These are phyloP conservation scores for Catharus minimus DNA, from an alignment of 2,113 vertebrate genomes.

Conservation along the genomic window DNA sequence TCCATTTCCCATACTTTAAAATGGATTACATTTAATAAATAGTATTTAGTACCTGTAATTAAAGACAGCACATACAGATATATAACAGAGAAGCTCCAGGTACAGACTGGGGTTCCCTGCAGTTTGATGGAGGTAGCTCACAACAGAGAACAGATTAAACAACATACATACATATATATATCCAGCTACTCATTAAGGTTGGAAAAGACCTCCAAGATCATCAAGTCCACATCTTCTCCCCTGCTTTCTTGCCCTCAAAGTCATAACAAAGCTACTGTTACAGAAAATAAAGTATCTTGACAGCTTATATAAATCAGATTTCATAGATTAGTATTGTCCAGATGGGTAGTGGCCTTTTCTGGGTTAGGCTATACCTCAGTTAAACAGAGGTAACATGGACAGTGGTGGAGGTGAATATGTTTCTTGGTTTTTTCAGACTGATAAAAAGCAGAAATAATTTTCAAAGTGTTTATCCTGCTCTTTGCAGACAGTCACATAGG, in stretches of 20 bases:
- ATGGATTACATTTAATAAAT: not conserved
- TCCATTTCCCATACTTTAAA: not conserved
- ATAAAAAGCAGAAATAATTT: not conserved
- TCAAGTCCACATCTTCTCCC: slow-evolving; percentile 65
- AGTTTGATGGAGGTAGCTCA: slow-evolving; percentile 59
- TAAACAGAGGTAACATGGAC: not conserved
- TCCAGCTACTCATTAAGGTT: slow-evolving; percentile 74
- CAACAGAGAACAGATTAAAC: slow-evolving; percentile 87
- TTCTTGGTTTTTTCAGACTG: not conserved
- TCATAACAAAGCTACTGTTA: slow-evolving; percentile 80
- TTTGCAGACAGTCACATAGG: not conserved
- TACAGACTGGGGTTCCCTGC: not conserved
- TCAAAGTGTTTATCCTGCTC: not conserved
- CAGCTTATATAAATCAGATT: slow-evolving; percentile 81
- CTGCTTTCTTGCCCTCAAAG: slow-evolving; percentile 74
- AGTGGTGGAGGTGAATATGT: not conserved
- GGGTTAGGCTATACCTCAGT: slow-evolving; percentile 44
- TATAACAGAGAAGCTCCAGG: not conserved
- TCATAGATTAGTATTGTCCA: slow-evolving; percentile 72
- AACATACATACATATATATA: slow-evolving; percentile 64
- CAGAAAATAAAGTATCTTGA: slow-evolving; percentile 78
- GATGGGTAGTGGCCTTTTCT: slow-evolving; percentile 66
- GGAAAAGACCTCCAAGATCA: not conserved
- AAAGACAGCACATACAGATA: not conserved
- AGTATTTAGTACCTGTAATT: not conserved